Evolutionary conservation across 2,113 vertebrate genomes (phyloP), one percentile per base, ranked within the genome.

Genomic region (Mesembrinibis cayennensis): DNA sequence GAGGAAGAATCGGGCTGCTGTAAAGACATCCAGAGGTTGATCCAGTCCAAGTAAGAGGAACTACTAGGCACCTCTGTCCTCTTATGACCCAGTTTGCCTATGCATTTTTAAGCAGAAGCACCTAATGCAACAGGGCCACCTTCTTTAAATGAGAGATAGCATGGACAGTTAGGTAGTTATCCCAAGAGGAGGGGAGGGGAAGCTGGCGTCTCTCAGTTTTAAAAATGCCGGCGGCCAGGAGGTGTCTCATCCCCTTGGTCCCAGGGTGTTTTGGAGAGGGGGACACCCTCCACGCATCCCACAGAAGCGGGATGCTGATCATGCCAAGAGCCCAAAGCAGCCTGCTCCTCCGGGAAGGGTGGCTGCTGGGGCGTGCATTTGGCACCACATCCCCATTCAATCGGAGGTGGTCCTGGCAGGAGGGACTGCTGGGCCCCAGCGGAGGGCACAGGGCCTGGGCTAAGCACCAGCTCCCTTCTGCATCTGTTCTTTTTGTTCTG

Each of bases 401-500:
- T 0, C 2, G 4, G 49, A 55, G 30, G 29, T 7, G 8, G 13
- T 34, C 16, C 23, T 65, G 34, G 19, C 12, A 53, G 52, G 25
- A 71, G 25, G 23, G 36, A 36, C 4, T 1, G 1, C 50, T 3
- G 4, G n/a, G 15, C 7, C 21, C 2, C 29, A 36, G 22, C 0
- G 0, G 40, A 78, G 19, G 19, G n/a, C 52, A 79, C 13, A 36
- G n/a, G 11, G 29, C 11, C 11, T 27, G 30, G 17, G 16, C 19
- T 70, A 44, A 73, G 29, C 9, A 2, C 14, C 1, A 1, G 5
- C 6, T 66, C 4, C 17, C 27, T 90, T 84, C 4, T 3, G 59
- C 18, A 26, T 44, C 40, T 69, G 6, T 18, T 63, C 38, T 36
- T 52, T 70, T 32, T 21, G 34, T 42, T 23, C 14, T 10, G 34